Percentiles rank a stretch among this genome's conserved stretches.
Conservation (phyloP, 2,113 vertebrate genomes). For the Sphaerodactylus townsendi region DNA sequence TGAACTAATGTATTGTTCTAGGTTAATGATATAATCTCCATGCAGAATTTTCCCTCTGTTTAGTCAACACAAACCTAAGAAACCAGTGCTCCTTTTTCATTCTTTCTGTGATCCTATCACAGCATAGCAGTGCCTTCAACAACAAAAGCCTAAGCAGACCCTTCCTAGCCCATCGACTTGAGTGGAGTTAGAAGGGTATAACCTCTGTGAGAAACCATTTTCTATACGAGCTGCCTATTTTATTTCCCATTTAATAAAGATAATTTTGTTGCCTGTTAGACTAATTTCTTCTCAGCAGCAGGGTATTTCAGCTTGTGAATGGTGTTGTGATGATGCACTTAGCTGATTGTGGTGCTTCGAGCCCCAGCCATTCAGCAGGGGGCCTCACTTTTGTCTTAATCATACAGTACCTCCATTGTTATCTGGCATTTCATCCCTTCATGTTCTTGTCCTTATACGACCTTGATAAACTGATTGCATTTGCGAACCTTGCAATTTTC, state of each 20-base stretch:
- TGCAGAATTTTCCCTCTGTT: too few relatives aligned
- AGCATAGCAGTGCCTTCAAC: constrained; percentile 16
- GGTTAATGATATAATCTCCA: neutral
- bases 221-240: constrained; percentile 32
- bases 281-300: constrained; percentile 47
- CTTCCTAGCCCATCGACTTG: too few relatives aligned
- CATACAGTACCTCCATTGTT: constrained; percentile 59
- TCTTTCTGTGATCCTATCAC: constrained; percentile 20
- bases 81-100: neutral
- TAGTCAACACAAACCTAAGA: neutral
- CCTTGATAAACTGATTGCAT: constrained; percentile 71
- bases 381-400: constrained; percentile 60
- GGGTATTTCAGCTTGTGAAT: constrained; percentile 40
- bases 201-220: constrained; percentile 41
- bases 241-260: constrained; percentile 39
- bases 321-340: constrained; percentile 34
- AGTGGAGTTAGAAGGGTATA: neutral
- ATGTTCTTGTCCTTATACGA: constrained; percentile 68
- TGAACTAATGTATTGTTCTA: too few relatives aligned
- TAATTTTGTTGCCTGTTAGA: constrained; percentile 36
- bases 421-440: constrained; percentile 56
- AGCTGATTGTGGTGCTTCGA: constrained; percentile 45
- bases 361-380: constrained; percentile 53
- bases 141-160: too few relatives aligned
- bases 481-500: constrained; percentile 65